A percentile compares a stretch with the other conserved stretches of the same genome.
Conservation (phyloP, 53 echinoderm and acorn worm genomes). For the Antedon mediterranea region DNA sequence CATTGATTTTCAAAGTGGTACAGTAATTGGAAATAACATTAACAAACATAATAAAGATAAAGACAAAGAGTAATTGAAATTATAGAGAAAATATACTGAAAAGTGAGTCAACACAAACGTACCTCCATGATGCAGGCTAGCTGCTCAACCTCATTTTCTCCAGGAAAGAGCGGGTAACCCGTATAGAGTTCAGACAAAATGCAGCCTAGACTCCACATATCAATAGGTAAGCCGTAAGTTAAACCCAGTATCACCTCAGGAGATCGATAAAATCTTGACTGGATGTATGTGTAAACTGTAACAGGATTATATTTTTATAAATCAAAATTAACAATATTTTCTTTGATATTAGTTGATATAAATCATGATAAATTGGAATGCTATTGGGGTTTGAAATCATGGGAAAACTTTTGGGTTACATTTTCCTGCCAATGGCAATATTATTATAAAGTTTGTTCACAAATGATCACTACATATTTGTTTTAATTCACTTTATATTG, state of each 20-base stretch:
- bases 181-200: slow-evolving; percentile 85
- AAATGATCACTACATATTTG: too few species aligned
- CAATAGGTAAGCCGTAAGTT: slow-evolving; percentile 68
- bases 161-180: slow-evolving; percentile 78
- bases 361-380: background rate
- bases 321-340: background rate
- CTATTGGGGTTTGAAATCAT: background rate
- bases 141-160: slow-evolving; percentile 91
- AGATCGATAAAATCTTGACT: slow-evolving; percentile 82
- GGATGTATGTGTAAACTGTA: slow-evolving; percentile 97
- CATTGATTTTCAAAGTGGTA: too few species aligned
- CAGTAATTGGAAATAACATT: too few species aligned
- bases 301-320: too few species aligned
- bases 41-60: too few species aligned
- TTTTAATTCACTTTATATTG: too few species aligned
- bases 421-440: too few species aligned
- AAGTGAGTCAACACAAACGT: background rate
- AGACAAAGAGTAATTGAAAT: too few species aligned
- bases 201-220: slow-evolving; percentile 89
- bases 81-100: too few species aligned
- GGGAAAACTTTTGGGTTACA: background rate
- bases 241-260: slow-evolving; percentile 87
- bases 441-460: too few species aligned
- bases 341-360: background rate
- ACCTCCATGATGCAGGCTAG: slow-evolving; percentile 95